These are phyloP conservation scores for Meriones unguiculatus DNA, from an alignment of 2,113 vertebrate species.

Conservation along the genomic window DNA sequence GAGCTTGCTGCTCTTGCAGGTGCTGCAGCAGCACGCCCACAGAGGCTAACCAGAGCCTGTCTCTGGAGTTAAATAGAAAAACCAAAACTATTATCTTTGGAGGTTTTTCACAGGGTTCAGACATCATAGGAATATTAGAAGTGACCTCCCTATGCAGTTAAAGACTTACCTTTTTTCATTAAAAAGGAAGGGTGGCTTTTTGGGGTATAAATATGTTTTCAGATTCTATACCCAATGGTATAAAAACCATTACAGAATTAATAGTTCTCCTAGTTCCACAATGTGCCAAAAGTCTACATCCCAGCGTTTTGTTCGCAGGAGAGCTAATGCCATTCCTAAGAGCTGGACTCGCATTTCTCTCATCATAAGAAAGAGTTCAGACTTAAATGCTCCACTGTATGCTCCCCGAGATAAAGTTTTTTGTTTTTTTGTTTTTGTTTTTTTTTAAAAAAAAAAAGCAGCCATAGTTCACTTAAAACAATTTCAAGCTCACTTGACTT, in stretches of 20 bases:
- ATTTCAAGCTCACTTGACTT: slow-evolving; percentile 83
- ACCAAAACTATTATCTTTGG: slow-evolving; percentile 68
- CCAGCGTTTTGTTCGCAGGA: slow-evolving; percentile 81
- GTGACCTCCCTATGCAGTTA: slow-evolving; percentile 63
- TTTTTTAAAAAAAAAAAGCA: slow-evolving; percentile 66
- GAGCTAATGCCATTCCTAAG: slow-evolving; percentile 80
- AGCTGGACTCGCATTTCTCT: slow-evolving; percentile 76
- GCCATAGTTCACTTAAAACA: slow-evolving; percentile 78
- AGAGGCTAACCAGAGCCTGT: not conserved
- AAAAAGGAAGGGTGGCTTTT: slow-evolving; percentile 72
- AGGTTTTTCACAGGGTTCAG: slow-evolving; percentile 74
- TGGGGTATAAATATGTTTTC: slow-evolving; percentile 71
- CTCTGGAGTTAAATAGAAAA: slow-evolving; percentile 71
- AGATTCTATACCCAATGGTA: slow-evolving; percentile 68
- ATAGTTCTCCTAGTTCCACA: slow-evolving; percentile 78
- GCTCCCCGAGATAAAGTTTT: slow-evolving; percentile 74
- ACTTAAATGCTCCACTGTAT: slow-evolving; percentile 75
- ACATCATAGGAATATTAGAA: slow-evolving; percentile 75
- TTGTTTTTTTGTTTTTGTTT: not conserved
- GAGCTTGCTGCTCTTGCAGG: slow-evolving; percentile 25
- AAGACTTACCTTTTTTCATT: slow-evolving; percentile 59
- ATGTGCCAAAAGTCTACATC: slow-evolving; percentile 81
- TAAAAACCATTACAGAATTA: slow-evolving; percentile 81
- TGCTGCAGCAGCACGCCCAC: slow-evolving; percentile 36
- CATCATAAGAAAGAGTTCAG: slow-evolving; percentile 71